A percentile compares a stretch with the other conserved stretches of the same genome.
Evolutionary conservation across 2,888 invertebrate species (phyloP).

Genomic region (Amblyteles armatorius): DNA sequence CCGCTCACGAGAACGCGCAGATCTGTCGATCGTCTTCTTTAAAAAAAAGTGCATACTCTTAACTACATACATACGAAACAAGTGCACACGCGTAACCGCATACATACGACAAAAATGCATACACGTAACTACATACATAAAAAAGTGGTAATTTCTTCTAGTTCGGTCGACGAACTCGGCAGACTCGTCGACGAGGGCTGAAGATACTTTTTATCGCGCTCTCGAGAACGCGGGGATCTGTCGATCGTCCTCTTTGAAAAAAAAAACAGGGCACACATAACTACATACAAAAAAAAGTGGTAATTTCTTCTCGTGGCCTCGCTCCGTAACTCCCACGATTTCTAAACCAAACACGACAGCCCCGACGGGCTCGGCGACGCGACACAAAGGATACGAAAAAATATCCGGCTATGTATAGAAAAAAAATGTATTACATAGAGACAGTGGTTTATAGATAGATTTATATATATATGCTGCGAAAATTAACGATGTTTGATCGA

Average conservation of each 20-base stretch:
- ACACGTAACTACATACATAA: too few species aligned
- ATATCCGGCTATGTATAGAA: conserved; percentile 27
- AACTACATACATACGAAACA: too few species aligned
- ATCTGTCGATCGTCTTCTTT: conserved; percentile 40
- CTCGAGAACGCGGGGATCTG: conserved; percentile 13
- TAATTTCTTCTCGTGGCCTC: too few species aligned
- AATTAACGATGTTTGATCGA: conserved; percentile 42
- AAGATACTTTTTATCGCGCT: conserved; percentile 77
- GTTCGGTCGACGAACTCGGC: conserved; percentile 91
- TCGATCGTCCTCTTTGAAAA: conserved; percentile 23
- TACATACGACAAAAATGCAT: too few species aligned
- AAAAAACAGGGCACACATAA: too few species aligned
- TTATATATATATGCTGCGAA: conserved; percentile 35
- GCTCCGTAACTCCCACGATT: background rate
- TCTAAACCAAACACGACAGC: conserved; percentile 4
- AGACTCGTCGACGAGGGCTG: conserved; percentile 88
- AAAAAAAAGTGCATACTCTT: background rate
- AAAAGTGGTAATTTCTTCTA: too few species aligned
- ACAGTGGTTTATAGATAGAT: conserved; percentile 55
- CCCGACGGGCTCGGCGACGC: background rate
- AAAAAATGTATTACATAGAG: conserved; percentile 50
- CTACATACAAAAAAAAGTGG: too few species aligned
- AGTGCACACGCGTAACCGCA: too few species aligned
- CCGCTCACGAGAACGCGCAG: background rate
- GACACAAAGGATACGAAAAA: background rate